Conservation (phyloP, 37 sponge, comb jelly and placozoan genomes). For the Diacarnus erythraeanus region DNA sequence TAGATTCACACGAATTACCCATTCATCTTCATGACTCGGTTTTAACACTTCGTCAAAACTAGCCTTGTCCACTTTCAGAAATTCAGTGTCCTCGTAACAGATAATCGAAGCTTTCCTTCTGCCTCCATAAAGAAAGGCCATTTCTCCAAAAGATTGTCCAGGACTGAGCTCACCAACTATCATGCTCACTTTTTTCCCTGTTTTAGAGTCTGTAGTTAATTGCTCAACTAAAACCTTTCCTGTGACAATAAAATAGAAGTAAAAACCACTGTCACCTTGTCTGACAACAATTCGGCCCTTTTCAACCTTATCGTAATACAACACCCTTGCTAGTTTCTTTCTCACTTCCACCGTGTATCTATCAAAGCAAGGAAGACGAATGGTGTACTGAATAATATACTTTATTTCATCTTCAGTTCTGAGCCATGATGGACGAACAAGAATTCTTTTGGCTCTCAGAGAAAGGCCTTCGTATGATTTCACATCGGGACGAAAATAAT, state of each 20-base stretch:
- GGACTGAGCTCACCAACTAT: conserved; percentile 72
- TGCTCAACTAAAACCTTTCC: conserved; percentile 72
- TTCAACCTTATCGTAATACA: conserved; percentile 70
- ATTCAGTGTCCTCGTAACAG: conserved; percentile 67
- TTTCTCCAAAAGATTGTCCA: conserved; percentile 84
- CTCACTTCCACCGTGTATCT: conserved; percentile 67
- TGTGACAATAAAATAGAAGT: conserved; percentile 81
- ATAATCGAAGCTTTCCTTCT: conserved; percentile 71
- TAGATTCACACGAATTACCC: conserved; percentile 28
- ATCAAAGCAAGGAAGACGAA: conserved; percentile 62
- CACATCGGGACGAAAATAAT: conserved; percentile 44
- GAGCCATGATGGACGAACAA: conserved; percentile 45
- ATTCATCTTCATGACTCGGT: conserved; percentile 50
- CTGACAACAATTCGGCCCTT: conserved; percentile 64
- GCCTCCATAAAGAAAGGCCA: conserved; percentile 63
- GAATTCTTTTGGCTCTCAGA: conserved; percentile 49
- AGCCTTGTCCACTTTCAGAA: conserved; percentile 65
- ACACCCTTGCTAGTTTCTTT: conserved; percentile 58
- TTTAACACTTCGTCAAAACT: conserved; percentile 70
- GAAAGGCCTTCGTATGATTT: conserved; percentile 39
- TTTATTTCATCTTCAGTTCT: conserved; percentile 56
- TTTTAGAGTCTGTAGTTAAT: conserved; percentile 37
- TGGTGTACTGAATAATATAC: conserved; percentile 30
- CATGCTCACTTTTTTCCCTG: conserved; percentile 14
- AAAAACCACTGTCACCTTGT: conserved; percentile 77